Percentiles rank a stretch among this genome's conserved stretches.
Conservation (phyloP, 2,888 invertebrate genomes). For the Ormyrus rosae region DNA sequence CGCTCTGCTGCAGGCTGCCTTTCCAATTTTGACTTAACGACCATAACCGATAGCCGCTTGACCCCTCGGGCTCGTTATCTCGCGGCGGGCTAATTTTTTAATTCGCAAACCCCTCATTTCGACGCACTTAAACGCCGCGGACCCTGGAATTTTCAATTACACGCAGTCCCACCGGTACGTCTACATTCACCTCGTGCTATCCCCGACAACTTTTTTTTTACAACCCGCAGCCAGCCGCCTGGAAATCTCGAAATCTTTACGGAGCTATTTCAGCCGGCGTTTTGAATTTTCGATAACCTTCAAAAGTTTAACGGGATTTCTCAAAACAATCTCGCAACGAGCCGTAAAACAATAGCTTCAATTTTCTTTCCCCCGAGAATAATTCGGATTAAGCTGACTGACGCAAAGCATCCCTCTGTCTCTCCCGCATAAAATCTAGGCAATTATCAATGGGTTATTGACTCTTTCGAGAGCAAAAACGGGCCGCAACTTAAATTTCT, state of each 20-base stretch:
- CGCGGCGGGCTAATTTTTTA: constrained; percentile 53
- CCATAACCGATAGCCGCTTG: constrained; percentile 45
- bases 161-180: background rate
- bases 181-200: background rate
- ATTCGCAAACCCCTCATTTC: constrained; percentile 48
- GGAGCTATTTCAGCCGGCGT: too few species aligned
- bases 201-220: background rate
- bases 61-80: constrained; percentile 39
- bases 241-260: too few species aligned
- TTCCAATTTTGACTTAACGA: constrained; percentile 57
- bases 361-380: constrained; percentile 69
- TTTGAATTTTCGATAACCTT: too few species aligned
- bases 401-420: constrained; percentile 67
- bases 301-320: too few species aligned
- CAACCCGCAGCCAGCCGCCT: background rate
- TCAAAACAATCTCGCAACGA: constrained; percentile 67
- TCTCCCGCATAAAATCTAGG: constrained; percentile 64
- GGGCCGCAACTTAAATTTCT: constrained; percentile 12
- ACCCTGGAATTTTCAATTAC: constrained; percentile 54
- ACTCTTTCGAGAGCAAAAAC: constrained; percentile 63
- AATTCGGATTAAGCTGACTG: constrained; percentile 74
- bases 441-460: constrained; percentile 70
- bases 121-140: constrained; percentile 30
- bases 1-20: constrained; percentile 18
- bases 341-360: constrained; percentile 74